Evolutionary conservation across 2,888 invertebrate species (phyloP).

Genomic region (Caenorhabditis doughertyi): DNA sequence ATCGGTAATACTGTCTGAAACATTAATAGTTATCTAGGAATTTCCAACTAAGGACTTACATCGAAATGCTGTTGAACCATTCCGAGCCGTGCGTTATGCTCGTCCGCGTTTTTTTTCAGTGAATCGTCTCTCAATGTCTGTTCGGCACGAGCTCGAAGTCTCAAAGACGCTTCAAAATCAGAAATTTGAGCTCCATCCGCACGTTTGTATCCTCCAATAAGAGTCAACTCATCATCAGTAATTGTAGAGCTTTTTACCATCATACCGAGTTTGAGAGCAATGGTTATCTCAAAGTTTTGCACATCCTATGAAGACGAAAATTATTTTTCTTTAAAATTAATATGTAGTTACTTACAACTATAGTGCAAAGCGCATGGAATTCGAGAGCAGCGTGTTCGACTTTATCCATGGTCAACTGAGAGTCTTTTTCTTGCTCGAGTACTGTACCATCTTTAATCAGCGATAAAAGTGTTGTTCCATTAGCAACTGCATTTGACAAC

Average conservation of each 20-base stretch:
- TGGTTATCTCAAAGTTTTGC: slow-evolving; percentile 55
- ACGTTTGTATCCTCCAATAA: slow-evolving; percentile 54
- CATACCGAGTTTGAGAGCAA: slow-evolving; percentile 45
- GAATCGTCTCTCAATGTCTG: slow-evolving; percentile 52
- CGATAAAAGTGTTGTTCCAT: slow-evolving; percentile 31
- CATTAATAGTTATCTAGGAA: not conserved
- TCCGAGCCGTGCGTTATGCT: slow-evolving; percentile 29
- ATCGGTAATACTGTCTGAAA: slow-evolving; percentile 53
- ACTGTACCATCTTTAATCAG: slow-evolving; percentile 25
- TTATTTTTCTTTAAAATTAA: not conserved
- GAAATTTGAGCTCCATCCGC: not conserved
- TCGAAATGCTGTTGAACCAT: slow-evolving; percentile 57
- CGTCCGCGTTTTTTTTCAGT: slow-evolving; percentile 32
- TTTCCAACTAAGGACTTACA: slow-evolving; percentile 5
- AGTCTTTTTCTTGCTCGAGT: slow-evolving; percentile 9
- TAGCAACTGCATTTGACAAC: slow-evolving; percentile 21
- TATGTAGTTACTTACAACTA: slow-evolving; percentile 25
- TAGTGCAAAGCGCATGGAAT: slow-evolving; percentile 46
- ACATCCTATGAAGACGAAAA: slow-evolving; percentile 27
- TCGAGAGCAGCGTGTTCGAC: slow-evolving; percentile 57
- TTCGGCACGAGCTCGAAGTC: slow-evolving; percentile 61
- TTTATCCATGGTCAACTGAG: slow-evolving; percentile 7
- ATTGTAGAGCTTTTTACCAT: slow-evolving; percentile 45
- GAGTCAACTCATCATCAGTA: slow-evolving; percentile 41
- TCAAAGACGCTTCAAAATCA: slow-evolving; percentile 60